Evolutionary conservation across 2,888 invertebrate genomes (phyloP), one percentile per base, ranked within the genome.

Genomic region (Beris morrisii): DNA sequence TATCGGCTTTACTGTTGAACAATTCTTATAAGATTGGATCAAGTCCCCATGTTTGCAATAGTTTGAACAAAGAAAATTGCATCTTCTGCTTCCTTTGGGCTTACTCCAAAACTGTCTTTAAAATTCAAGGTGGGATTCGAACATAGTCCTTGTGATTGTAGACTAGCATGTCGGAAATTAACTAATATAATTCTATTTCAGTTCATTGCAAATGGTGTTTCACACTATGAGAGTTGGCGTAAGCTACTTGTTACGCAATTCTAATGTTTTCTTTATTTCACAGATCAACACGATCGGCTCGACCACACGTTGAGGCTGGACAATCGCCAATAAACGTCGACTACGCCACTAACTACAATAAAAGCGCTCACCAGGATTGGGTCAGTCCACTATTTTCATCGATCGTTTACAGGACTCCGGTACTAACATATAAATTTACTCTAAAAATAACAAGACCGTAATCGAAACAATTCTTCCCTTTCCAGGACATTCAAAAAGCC

Each of bases 381-480:
- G 92, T 95, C 11, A 90, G 91, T 69, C 97, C 98, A 5, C 87
- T 93, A 64, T 97, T 95, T 82, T 95, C 95, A 65, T 92, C 91
- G 66, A 92, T 97, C 75, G 95, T 97, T 38, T 99, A 97, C 82
- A 87, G 90, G 70, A 88, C 87, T 38, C 84, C 78, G 70, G 80
- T 79, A 74, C 22, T 22, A 22, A 74, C 73, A 38, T 38, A 68
- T 58, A 4, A 31, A 28, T 52, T 13, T 15, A 22, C 32, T 22
- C 22, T 22, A 3, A 38, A 38, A 38, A 38, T 38, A 9, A 38
- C 53, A 28, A 22, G 13, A 22, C 5, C 38, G 22, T 56, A 9
- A n/a, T 46, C 5, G n/a, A 46, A 31, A 28, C 28, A 45, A 32
- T 46, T 44, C 12, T 7, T 57, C 4, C 59, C 4, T 13, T 68